Evolutionary conservation across 2,113 vertebrate genomes (phyloP).

Genomic region (Brachyhypopomus occidentalis): DNA sequence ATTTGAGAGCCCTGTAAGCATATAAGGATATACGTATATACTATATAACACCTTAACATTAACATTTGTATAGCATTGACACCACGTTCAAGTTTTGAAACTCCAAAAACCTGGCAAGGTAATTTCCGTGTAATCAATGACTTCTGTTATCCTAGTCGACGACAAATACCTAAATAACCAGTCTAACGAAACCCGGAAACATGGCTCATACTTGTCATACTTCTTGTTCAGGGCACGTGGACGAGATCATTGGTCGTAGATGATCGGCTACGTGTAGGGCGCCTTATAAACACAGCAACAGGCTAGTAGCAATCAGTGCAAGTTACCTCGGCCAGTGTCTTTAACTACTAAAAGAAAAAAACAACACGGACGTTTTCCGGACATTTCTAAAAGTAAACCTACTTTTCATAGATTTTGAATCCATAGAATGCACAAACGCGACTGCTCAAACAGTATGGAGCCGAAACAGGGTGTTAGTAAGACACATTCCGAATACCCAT

Average conservation of each 20-base stretch:
- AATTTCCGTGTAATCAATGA: neutral
- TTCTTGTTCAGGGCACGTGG: neutral
- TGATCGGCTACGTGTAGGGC: neutral
- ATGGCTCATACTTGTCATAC: neutral
- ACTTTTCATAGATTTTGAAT: conserved; percentile 79
- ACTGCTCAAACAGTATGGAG: conserved; percentile 70
- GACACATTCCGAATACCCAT: too few relatives aligned
- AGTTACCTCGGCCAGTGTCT: neutral
- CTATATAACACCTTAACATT: too few relatives aligned
- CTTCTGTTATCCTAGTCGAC: neutral
- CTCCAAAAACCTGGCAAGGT: neutral
- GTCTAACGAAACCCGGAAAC: neutral
- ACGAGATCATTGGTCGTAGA: neutral
- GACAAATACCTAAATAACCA: neutral
- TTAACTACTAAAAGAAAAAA: neutral
- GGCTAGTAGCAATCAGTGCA: neutral
- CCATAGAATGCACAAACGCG: conserved; percentile 74
- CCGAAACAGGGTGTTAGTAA: conserved; percentile 3
- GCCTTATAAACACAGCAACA: neutral
- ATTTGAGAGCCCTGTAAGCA: too few relatives aligned
- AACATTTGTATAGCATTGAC: neutral
- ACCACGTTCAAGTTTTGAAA: neutral
- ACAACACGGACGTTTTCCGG: neutral
- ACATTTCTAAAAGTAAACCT: conserved; percentile 41
- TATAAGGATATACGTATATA: too few relatives aligned